Evolutionary conservation across 2,113 vertebrate genomes (phyloP).

Genomic region (Ctenodactylus gundi): DNA sequence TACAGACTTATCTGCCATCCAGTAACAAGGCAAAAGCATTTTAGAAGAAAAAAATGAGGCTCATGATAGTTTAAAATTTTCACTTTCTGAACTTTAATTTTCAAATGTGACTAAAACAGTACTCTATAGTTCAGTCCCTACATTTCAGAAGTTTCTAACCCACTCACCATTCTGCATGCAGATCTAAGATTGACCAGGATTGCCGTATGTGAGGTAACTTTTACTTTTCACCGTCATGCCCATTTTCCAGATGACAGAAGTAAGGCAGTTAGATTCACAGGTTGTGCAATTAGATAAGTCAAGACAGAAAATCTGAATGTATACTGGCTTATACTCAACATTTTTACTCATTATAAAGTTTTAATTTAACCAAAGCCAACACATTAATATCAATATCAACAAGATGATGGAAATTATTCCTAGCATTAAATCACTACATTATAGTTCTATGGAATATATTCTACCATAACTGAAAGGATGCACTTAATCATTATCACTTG

Average conservation of each 20-base stretch:
- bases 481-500: not conserved
- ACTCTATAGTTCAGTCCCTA: not conserved
- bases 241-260: constrained; percentile 14
- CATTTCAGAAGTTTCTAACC: not conserved
- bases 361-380: not conserved
- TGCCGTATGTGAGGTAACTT: not conserved
- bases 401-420: constrained; percentile 37
- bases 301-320: not conserved
- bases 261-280: not conserved
- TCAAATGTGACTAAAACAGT: not conserved
- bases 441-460: not conserved
- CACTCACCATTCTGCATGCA: not conserved
- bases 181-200: not conserved
- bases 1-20: not conserved
- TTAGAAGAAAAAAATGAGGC: constrained; percentile 17
- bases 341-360: not conserved
- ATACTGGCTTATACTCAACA: not conserved
- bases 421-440: constrained; percentile 5
- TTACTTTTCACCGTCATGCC: not conserved
- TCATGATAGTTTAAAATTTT: not conserved
- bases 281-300: not conserved
- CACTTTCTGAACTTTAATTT: not conserved
- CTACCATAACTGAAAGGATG: not conserved
- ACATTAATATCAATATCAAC: not conserved
- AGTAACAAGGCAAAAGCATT: not conserved